phyloP scores from a whole-genome alignment of 2,113 vertebrate species.

The Dasyurus viverrinus region DNA sequence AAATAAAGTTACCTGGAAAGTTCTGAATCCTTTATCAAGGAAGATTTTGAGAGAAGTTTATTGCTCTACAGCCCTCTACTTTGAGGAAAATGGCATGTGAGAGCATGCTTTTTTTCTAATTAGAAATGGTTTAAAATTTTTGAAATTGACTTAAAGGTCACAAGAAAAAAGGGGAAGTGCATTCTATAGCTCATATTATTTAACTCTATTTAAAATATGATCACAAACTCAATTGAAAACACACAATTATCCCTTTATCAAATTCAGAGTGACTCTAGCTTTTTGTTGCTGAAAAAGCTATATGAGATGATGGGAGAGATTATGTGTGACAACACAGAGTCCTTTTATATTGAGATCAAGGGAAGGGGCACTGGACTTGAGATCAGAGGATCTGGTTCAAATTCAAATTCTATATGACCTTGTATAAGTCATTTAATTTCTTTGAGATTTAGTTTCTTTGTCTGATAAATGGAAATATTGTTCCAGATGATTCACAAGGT shows the following conservation, averaged over 20 bases:
- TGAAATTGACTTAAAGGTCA: neutral
- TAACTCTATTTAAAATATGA: neutral
- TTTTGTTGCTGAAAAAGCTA: neutral
- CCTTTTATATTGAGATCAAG: neutral
- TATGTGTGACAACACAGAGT: neutral
- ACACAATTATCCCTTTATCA: neutral
- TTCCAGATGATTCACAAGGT: neutral
- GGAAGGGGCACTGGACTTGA: neutral
- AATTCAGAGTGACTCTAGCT: neutral
- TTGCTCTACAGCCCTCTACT: neutral
- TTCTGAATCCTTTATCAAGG: neutral
- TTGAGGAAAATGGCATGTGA: neutral
- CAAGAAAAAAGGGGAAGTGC: neutral
- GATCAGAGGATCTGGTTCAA: neutral
- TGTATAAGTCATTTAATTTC: neutral
- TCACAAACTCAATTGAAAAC: neutral
- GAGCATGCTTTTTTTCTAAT: neutral
- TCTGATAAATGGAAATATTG: neutral
- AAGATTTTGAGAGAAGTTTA: neutral
- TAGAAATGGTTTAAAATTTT: neutral
- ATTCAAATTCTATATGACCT: neutral
- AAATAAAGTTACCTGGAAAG: neutral
- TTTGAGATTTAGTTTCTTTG: neutral
- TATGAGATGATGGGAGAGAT: neutral
- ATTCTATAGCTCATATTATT: neutral